Conservation (phyloP, 2,797 vertebrate genomes). For the Nothura maculosa region DNA sequence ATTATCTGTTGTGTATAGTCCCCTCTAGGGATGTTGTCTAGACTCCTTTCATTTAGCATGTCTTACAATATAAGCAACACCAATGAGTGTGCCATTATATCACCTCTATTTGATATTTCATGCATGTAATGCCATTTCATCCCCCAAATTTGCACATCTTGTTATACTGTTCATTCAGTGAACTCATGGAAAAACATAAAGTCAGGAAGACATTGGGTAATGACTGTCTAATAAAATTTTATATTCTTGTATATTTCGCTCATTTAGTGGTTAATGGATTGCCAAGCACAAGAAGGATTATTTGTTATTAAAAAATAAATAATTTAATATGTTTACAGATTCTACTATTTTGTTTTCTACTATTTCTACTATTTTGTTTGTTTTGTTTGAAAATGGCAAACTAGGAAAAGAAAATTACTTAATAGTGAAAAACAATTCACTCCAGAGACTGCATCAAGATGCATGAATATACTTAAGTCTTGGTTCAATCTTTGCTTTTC, state of each 20-base stretch:
- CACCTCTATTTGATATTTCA: not conserved
- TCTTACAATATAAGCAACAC: not conserved
- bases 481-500: not conserved
- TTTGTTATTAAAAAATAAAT: not conserved
- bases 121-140: not conserved
- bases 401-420: not conserved
- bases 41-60: not conserved
- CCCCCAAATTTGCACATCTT: not conserved
- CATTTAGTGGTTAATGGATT: not conserved
- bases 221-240: not conserved
- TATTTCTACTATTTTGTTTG: not conserved
- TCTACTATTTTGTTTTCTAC: accelerated
- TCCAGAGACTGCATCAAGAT: not conserved
- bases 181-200: not conserved
- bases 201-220: not conserved
- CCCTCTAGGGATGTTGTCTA: not conserved
- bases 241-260: not conserved
- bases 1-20: not conserved
- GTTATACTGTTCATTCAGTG: not conserved
- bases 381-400: not conserved
- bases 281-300: not conserved
- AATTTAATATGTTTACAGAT: not conserved
- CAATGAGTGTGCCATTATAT: not conserved
- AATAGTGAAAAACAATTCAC: not conserved
- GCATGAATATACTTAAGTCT: not conserved